Conservation (phyloP, 2,113 vertebrate genomes). For the Siphamia tubifer region DNA sequence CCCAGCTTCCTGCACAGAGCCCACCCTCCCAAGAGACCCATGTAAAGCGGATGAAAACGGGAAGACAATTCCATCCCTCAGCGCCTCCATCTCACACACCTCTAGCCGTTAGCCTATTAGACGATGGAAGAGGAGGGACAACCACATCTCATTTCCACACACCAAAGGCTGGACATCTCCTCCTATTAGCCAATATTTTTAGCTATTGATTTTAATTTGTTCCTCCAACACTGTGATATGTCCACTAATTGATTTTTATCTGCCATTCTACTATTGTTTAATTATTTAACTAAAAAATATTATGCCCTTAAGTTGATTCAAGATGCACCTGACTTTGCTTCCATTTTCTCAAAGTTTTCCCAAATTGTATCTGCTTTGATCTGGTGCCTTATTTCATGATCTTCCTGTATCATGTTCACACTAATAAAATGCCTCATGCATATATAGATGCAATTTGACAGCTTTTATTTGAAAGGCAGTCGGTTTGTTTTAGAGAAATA, state of each 20-base stretch:
- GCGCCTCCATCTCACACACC: constrained; percentile 55
- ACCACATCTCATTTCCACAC: constrained; percentile 23
- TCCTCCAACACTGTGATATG: neutral
- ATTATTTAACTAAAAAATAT: too few relatives aligned
- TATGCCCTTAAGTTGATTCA: neutral
- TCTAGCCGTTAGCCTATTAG: constrained; percentile 42
- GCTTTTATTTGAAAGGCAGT: neutral
- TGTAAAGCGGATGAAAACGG: constrained; percentile 75
- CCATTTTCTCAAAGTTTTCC: neutral
- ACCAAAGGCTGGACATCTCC: constrained; percentile 20
- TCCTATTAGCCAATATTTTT: constrained; percentile 13
- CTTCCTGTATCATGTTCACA: neutral
- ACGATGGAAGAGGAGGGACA: constrained; percentile 13
- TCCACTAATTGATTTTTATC: neutral
- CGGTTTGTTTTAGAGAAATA: too few relatives aligned
- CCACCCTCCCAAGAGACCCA: constrained; percentile 70
- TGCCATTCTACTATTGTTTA: too few relatives aligned
- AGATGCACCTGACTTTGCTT: neutral
- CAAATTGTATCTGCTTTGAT: neutral
- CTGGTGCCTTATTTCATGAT: too few relatives aligned
- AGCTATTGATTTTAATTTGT: constrained; percentile 10
- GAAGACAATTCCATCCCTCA: constrained; percentile 78
- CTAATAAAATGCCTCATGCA: neutral
- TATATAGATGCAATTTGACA: neutral
- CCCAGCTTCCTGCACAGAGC: constrained; percentile 62